Evolutionary conservation across 2,888 invertebrate genomes (phyloP).

Genomic region (Apamea monoglypha): DNA sequence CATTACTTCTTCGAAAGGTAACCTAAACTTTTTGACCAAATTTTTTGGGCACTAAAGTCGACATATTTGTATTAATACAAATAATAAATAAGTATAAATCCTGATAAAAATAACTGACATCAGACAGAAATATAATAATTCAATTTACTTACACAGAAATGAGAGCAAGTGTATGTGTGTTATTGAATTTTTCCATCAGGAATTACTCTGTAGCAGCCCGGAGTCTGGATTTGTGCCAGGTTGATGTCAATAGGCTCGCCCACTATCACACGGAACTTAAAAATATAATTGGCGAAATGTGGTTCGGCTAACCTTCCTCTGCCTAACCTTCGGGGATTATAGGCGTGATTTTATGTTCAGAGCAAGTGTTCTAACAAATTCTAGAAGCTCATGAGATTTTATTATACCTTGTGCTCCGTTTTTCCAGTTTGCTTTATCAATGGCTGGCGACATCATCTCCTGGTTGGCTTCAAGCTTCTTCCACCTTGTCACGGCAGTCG

Average conservation of each 20-base stretch:
- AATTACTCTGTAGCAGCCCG: background rate
- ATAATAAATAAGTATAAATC: too few species aligned
- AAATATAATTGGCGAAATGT: background rate
- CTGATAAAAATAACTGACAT: background rate
- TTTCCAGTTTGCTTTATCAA: conserved; percentile 20
- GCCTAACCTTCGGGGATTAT: background rate
- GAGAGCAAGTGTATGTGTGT: background rate
- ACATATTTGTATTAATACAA: too few species aligned
- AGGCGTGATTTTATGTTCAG: background rate
- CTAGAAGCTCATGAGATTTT: background rate
- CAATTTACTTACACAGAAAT: background rate
- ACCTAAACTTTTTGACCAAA: background rate
- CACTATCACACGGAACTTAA: background rate
- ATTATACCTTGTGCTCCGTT: background rate
- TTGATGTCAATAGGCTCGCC: background rate
- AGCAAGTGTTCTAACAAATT: background rate
- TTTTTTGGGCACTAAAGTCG: background rate
- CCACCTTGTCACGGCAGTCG: conserved; percentile 11
- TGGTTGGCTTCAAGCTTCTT: conserved; percentile 22
- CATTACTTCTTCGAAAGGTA: conserved; percentile 30
- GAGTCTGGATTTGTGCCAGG: background rate
- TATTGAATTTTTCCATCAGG: background rate
- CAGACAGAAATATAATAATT: background rate
- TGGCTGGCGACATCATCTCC: background rate
- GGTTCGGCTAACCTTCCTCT: background rate